These are phyloP conservation scores for Operophtera brumata DNA, from an alignment of 2,888 invertebrate genomes.

Conservation along the genomic window DNA sequence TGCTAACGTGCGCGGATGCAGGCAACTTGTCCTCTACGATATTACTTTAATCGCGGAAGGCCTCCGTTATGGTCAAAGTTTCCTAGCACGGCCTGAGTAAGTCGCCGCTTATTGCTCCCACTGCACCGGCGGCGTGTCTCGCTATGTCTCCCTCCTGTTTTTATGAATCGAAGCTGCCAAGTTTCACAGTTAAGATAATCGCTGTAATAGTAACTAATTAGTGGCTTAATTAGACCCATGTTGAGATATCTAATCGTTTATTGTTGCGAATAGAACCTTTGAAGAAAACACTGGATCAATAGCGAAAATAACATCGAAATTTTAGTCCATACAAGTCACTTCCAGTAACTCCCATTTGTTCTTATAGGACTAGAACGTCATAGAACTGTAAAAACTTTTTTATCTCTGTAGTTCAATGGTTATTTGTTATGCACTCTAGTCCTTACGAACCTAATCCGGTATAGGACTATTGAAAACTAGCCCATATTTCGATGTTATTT, in stretches of 20 bases:
- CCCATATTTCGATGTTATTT: no score
- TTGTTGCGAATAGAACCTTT: constrained; percentile 1
- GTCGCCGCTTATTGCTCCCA: constrained; percentile 55
- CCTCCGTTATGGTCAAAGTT: constrained; percentile 65
- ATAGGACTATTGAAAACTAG: no score
- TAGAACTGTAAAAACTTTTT: no score
- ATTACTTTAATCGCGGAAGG: constrained; percentile 67
- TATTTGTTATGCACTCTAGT: no score
- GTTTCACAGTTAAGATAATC: constrained; percentile 19
- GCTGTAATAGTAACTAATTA: constrained; percentile 18
- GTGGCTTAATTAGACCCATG: constrained; percentile 7
- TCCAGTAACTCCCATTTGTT: no score
- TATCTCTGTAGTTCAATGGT: no score
- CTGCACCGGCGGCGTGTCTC: constrained; percentile 41
- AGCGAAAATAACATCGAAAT: no score
- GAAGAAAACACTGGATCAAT: no score
- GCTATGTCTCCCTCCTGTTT: constrained; percentile 45
- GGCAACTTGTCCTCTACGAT: constrained; percentile 53
- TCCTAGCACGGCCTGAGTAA: constrained; percentile 37
- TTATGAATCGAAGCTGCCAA: constrained; percentile 29
- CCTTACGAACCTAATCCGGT: no score
- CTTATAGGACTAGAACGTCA: no score
- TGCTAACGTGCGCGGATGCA: constrained; percentile 43
- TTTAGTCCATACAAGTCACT: no score
- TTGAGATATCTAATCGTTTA: constrained; percentile 1